Base-by-base conservation (phyloP, 2,888 invertebrate genomes). In the Nebria brevicollis region DNA sequence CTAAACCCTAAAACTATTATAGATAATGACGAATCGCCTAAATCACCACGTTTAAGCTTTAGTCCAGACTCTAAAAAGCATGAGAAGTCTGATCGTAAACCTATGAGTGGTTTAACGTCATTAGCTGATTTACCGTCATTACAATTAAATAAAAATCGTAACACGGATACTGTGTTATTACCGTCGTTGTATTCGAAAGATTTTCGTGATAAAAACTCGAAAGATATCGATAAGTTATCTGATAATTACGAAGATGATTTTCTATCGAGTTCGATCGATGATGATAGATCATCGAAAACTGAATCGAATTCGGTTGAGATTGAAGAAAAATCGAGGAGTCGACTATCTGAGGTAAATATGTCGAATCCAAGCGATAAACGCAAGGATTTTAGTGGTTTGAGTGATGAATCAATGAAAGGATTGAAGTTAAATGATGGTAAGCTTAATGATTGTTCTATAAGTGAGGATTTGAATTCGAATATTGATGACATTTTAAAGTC, bases 161-260 rank as follows among this genome's bases (percentile, higher is more conserved):
- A 85, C 13, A 86, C 85, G 75, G 87, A 88, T 78, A 83, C 84
- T 7, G 82, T 85, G 34, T 85, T 88, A 66, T 83, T 89, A 73
- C 89, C 89, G 1, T 88, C 88, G 8, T 83, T 88, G 42, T 88
- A 88, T 77, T 87, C 84, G 42, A 88, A 87, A 82, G 88, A 88
- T 82, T 87, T 87, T 82, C 87, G 87, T 80, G 87, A 88, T 64
- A 88, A 87, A 83, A 84, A 85, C 2, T 86, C 85, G 66, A 86
- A 85, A 77, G 88, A 88, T 54, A 83, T 86, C n/a, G 87, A 88
- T 82, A 86, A 87, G 82, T 82, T 87, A 68, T 87, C 88, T 80
- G 87, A 86, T 81, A 87, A 88, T 81, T 89, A 88, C 81, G 88
- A 89, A 83, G 88, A 89, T 84, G 88, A 89, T 85, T 88, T 88